Conservation (phyloP, 2,797 vertebrate genomes). For the Neopelma chrysocephalum region DNA sequence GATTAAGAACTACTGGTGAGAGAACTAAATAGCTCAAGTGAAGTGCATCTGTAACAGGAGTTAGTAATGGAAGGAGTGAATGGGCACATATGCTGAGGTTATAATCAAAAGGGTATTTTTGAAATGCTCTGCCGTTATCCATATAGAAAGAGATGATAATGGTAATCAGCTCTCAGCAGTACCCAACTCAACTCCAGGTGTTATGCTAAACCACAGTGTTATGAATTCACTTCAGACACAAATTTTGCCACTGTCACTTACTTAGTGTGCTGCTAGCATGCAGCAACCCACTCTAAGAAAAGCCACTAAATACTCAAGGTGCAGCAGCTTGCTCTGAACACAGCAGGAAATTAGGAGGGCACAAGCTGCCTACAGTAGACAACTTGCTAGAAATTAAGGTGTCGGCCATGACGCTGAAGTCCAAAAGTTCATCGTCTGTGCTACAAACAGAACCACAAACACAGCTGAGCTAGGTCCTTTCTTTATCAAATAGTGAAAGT, state of each 20-base stretch:
- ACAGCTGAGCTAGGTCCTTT: conserved; percentile 14
- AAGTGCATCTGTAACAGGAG: not conserved
- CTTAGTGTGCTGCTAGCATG: not conserved
- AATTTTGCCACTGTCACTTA: not conserved
- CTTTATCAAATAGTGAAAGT: conserved; percentile 51
- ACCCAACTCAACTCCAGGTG: not conserved
- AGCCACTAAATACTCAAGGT: not conserved
- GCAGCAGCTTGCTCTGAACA: not conserved
- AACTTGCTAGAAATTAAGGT: not conserved
- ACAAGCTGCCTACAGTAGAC: not conserved
- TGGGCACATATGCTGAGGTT: not conserved
- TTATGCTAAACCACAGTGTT: not conserved
- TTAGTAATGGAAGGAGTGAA: not conserved
- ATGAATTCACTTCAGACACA: not conserved
- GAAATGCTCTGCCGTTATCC: not conserved
- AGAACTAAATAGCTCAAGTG: not conserved
- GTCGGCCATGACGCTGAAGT: not conserved
- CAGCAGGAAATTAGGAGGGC: not conserved
- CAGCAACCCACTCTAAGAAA: not conserved
- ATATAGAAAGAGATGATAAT: not conserved
- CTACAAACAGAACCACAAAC: not conserved
- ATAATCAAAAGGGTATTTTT: not conserved
- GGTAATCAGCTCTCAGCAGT: not conserved
- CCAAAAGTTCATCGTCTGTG: not conserved
- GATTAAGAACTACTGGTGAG: not conserved